Percentiles rank a stretch among this genome's conserved stretches.
phyloP scores from a whole-genome alignment of 2,888 invertebrate genomes.

The Flexamia atlantica region DNA sequence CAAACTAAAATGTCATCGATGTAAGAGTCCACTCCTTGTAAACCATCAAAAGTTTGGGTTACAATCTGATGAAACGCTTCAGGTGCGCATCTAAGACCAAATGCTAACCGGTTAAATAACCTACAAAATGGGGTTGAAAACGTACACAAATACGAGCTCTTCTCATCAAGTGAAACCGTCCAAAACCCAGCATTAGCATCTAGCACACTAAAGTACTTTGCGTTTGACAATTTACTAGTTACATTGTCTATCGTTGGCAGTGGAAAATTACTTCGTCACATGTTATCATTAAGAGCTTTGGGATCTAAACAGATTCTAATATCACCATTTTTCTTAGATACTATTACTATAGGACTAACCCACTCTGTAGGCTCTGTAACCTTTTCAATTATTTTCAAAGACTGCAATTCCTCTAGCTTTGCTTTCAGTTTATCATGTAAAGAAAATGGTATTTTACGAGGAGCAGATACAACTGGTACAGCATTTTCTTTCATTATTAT shows the following conservation, averaged over 20 bases:
- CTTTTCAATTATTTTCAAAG: constrained; percentile 71
- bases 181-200: constrained; percentile 70
- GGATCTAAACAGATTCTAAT: constrained; percentile 73
- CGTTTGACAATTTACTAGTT: constrained; percentile 68
- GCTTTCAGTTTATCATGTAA: constrained; percentile 65
- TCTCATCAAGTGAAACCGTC: constrained; percentile 67
- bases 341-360: constrained; percentile 72
- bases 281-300: constrained; percentile 72
- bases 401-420: constrained; percentile 65
- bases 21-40: constrained; percentile 58
- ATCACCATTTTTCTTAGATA: constrained; percentile 65
- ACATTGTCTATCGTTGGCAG: constrained; percentile 71
- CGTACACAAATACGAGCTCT: constrained; percentile 66
- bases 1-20: constrained; percentile 61
- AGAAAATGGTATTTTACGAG: constrained; percentile 66
- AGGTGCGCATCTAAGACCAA: constrained; percentile 66
- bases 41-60: constrained; percentile 63
- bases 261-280: constrained; percentile 68
- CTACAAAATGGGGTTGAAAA: constrained; percentile 69
- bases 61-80: constrained; percentile 66
- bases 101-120: constrained; percentile 68
- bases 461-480: constrained; percentile 61
- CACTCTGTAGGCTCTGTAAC: constrained; percentile 71
- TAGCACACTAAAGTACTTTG: constrained; percentile 69
- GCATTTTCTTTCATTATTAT: constrained; percentile 62